Evolutionary conservation across 2,888 invertebrate genomes (phyloP).

Genomic region (Drosophila diplacantha): DNA sequence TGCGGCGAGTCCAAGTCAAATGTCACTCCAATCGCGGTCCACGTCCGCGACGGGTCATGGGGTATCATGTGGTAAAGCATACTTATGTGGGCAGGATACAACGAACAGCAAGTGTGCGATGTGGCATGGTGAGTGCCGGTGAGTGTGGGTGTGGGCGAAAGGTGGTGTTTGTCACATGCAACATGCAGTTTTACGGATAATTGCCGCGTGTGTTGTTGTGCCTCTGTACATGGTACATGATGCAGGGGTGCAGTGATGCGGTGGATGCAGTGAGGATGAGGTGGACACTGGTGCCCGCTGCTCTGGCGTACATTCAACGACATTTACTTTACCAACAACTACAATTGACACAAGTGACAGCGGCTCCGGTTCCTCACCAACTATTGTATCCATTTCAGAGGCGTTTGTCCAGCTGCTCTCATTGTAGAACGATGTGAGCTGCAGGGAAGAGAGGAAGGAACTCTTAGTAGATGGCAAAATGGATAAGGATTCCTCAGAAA

Average conservation of each 20-base stretch:
- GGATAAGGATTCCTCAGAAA: neutral
- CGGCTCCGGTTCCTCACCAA: conserved; percentile 85
- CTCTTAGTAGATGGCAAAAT: conserved; percentile 1
- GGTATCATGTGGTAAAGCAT: conserved; percentile 54
- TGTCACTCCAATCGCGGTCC: conserved; percentile 43
- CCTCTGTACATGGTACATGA: conserved; percentile 13
- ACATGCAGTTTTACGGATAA: conserved; percentile 49
- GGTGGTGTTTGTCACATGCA: conserved; percentile 47
- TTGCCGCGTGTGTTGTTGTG: conserved; percentile 34
- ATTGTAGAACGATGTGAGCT: conserved; percentile 78
- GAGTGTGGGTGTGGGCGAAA: conserved; percentile 13
- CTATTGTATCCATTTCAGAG: conserved; percentile 77
- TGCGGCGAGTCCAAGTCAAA: conserved; percentile 73
- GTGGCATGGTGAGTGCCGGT: conserved; percentile 7
- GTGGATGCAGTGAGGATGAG: conserved; percentile 11
- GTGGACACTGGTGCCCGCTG: conserved; percentile 32
- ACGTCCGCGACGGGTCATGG: conserved; percentile 13
- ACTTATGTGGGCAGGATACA: conserved; percentile 45
- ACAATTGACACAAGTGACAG: conserved; percentile 88
- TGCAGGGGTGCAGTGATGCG: conserved; percentile 5
- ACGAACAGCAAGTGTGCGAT: conserved; percentile 22
- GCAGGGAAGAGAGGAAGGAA: conserved; percentile 32
- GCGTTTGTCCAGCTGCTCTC: conserved; percentile 77
- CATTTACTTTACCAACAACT: conserved; percentile 85
- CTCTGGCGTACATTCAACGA: conserved; percentile 75